A percentile compares a stretch with the other conserved stretches of the same genome.
Evolutionary conservation across 1,140 invertebrate genomes (phyloP).

Genomic region (Delia radicum): DNA sequence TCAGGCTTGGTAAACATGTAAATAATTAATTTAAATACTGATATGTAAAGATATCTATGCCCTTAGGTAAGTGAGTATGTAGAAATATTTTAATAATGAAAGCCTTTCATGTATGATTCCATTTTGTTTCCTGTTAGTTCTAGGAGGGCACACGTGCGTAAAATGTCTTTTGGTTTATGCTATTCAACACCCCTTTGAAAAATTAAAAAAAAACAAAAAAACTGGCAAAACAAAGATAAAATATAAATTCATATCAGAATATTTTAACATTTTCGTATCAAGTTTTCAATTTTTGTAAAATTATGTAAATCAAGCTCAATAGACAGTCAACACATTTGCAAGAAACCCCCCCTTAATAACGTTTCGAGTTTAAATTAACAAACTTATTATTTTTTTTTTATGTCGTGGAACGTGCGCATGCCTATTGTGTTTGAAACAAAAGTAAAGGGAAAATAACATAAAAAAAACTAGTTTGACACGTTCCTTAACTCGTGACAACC

Average conservation of each 20-base stretch:
- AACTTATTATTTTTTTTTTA: background rate
- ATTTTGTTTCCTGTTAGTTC: background rate
- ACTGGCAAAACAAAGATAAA: background rate
- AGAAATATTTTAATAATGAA: background rate
- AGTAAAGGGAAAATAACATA: background rate
- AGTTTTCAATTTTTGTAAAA: background rate
- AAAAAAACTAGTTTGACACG: constrained; percentile 6
- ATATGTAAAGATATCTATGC: constrained; percentile 25
- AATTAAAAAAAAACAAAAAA: background rate
- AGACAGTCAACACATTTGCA: background rate
- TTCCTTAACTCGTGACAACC: constrained; percentile 9
- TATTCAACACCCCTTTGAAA: background rate
- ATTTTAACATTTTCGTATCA: background rate
- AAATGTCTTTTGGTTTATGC: constrained; percentile 14
- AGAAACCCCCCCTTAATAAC: constrained; percentile 2
- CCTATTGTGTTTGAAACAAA: background rate
- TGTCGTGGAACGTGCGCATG: background rate
- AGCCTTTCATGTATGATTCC: background rate
- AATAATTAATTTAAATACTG: constrained; percentile 6
- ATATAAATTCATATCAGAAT: background rate
- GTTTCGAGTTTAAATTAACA: background rate
- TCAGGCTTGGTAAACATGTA: background rate
- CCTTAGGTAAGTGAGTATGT: too few relatives aligned
- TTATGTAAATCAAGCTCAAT: constrained; percentile 1
- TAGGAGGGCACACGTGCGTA: constrained; percentile 2